A percentile compares a stretch with the other conserved stretches of the same genome.
Evolutionary conservation across 92 coral and sea anemone species (phyloP).

Genomic region (Pocillopora grandis): DNA sequence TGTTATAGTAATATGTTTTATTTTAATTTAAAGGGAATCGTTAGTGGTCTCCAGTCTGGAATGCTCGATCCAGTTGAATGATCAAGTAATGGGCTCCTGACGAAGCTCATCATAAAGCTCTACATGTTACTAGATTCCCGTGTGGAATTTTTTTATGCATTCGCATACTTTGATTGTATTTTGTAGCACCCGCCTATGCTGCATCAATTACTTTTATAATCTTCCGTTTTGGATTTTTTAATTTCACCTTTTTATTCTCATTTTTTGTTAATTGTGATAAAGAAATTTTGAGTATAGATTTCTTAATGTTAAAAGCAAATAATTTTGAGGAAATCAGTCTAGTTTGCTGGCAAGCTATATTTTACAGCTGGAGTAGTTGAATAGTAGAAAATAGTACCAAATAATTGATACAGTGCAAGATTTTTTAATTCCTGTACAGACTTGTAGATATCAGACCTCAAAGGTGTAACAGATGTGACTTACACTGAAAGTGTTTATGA

Average conservation of each 20-base stretch:
- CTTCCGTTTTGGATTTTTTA: background rate
- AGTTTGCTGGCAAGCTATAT: background rate
- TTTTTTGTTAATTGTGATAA: background rate
- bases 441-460: background rate
- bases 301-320: background rate
- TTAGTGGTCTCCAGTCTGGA: too few species aligned
- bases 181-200: background rate
- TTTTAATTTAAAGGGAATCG: too few species aligned
- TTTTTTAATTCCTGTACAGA: conserved; percentile 13
- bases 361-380: background rate
- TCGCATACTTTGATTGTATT: background rate
- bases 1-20: too few species aligned
- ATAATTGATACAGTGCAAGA: background rate
- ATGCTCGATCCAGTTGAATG: too few species aligned
- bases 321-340: background rate
- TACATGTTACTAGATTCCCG: background rate
- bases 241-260: background rate
- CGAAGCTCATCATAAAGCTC: too few species aligned
- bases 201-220: background rate
- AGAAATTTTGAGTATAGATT: background rate
- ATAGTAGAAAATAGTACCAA: background rate
- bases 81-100: too few species aligned
- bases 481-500: background rate
- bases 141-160: background rate
- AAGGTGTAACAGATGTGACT: background rate